Evolutionary conservation across 2,797 vertebrate genomes (phyloP).

Genomic region (Pangasius larnaudii): DNA sequence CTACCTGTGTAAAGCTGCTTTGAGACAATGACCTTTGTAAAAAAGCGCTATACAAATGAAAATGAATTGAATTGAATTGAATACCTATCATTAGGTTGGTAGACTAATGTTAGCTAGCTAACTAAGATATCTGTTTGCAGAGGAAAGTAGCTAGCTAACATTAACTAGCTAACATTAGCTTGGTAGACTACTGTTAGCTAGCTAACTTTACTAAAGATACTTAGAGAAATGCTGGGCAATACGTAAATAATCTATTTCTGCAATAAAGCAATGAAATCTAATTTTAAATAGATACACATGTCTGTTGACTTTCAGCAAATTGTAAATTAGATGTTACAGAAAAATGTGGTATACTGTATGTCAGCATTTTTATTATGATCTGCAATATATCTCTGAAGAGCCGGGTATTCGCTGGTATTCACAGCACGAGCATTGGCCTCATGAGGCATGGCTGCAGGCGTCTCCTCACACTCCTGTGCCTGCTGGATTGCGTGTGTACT

Average conservation of each 20-base stretch:
- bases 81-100: too few species aligned
- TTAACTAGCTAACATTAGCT: neutral
- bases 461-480: neutral
- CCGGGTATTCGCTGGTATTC: neutral
- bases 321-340: neutral
- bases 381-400: neutral
- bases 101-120: neutral
- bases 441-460: neutral
- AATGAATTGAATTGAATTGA: too few species aligned
- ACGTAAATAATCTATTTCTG: neutral
- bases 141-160: neutral
- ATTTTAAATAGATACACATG: neutral
- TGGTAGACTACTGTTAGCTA: neutral
- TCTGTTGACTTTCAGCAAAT: neutral
- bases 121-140: neutral
- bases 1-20: too few species aligned
- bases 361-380: neutral
- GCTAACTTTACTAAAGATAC: neutral
- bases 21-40: too few species aligned
- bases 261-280: too few species aligned
- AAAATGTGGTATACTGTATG: neutral
- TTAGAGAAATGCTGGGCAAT: neutral
- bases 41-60: too few species aligned
- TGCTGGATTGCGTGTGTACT: constrained; percentile 28
- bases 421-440: neutral